phyloP scores from a whole-genome alignment of 1,140 invertebrate genomes.

The Nasonia vitripennis region DNA sequence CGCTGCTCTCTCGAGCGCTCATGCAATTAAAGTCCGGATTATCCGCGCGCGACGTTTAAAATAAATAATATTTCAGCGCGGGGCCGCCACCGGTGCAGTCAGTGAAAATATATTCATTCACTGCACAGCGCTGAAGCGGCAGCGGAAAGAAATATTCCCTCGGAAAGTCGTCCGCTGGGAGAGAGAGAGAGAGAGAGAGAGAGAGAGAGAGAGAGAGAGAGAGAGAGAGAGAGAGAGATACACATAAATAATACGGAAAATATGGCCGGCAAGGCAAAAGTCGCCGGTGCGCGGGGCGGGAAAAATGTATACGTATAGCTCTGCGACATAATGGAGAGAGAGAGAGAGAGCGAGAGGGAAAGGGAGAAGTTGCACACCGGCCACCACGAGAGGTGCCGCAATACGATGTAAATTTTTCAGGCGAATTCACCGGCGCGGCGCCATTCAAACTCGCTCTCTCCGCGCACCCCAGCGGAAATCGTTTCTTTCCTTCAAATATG shows the following conservation, averaged over 20 bases:
- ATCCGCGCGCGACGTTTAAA: background rate
- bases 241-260: slow-evolving; percentile 46
- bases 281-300: slow-evolving; percentile 10
- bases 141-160: slow-evolving; percentile 24
- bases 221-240: background rate
- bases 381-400: slow-evolving; percentile 28
- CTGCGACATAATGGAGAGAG: slow-evolving; percentile 5
- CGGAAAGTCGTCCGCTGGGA: background rate
- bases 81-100: too few species aligned
- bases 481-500: slow-evolving; percentile 27
- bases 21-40: background rate
- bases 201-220: background rate
- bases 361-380: slow-evolving; percentile 4
- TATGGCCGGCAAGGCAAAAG: slow-evolving; percentile 19
- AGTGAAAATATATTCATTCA: background rate
- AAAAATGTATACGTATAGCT: background rate
- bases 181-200: background rate
- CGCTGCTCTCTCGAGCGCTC: background rate
- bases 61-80: background rate
- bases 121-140: background rate
- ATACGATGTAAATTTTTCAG: slow-evolving; percentile 49
- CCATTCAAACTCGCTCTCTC: slow-evolving; percentile 17
- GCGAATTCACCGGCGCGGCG: slow-evolving; percentile 29
- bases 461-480: slow-evolving; percentile 32
- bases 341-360: too few species aligned